These are phyloP conservation scores for Cotesia vestalis DNA, from an alignment of 1,140 invertebrate genomes.

Conservation along the genomic window DNA sequence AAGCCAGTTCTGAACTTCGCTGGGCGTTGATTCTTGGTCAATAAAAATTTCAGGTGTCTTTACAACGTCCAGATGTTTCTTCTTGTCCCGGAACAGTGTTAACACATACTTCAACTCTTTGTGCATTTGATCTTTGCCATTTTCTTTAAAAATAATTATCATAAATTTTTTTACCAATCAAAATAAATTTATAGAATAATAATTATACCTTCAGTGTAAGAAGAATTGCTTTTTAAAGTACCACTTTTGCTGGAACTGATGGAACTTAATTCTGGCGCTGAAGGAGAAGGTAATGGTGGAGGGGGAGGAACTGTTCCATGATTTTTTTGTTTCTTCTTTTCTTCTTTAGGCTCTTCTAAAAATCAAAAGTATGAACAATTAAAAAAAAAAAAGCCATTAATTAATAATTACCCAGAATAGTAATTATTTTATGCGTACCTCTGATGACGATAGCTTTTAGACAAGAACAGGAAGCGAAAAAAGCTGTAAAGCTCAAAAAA, in stretches of 20 bases:
- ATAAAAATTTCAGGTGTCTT: constrained; percentile 80
- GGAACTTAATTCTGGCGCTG: constrained; percentile 47
- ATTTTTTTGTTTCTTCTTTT: too few species aligned
- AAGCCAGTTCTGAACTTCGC: constrained; percentile 80
- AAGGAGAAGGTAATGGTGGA: constrained; percentile 53
- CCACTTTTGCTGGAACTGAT: constrained; percentile 45
- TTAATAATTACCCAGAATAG: too few species aligned
- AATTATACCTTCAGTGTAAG: constrained; percentile 31
- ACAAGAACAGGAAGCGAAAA: too few species aligned
- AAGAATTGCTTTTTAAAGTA: constrained; percentile 43
- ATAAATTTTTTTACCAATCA: constrained; percentile 28
- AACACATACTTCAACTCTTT: constrained; percentile 77
- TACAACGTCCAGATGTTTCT: constrained; percentile 70
- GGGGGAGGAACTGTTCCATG: too few species aligned
- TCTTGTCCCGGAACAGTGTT: constrained; percentile 69
- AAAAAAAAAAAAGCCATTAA: too few species aligned
- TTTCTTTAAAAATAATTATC: constrained; percentile 44
- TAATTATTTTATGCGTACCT: too few species aligned
- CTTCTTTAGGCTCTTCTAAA: too few species aligned
- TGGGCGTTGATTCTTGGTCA: constrained; percentile 69
- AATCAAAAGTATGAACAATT: too few species aligned
- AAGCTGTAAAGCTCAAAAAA: too few species aligned
- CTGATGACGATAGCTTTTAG: too few species aligned
- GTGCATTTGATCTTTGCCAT: constrained; percentile 67
- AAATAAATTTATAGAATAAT: too few species aligned